Evolutionary conservation across 2,888 invertebrate species (phyloP).

Genomic region (Hedya salicella): DNA sequence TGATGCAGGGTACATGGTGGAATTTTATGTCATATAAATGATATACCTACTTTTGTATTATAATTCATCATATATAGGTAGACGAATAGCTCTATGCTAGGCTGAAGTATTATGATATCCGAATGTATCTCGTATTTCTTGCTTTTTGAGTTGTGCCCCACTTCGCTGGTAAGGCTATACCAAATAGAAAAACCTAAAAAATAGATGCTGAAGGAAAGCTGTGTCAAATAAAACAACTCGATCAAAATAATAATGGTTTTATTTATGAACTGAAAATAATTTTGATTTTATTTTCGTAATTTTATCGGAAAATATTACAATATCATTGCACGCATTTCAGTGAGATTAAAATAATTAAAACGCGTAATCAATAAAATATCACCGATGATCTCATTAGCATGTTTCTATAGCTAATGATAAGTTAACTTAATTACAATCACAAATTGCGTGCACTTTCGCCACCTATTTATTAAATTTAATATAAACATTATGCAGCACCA

Average conservation of each 20-base stretch:
- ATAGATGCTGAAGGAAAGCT: not conserved
- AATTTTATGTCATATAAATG: too few species aligned
- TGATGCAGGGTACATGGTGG: too few species aligned
- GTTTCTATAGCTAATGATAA: not conserved
- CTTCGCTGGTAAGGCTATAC: too few species aligned
- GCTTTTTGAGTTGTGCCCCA: too few species aligned
- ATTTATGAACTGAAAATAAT: conserved; percentile 52
- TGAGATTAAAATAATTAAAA: conserved; percentile 3
- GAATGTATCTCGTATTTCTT: too few species aligned
- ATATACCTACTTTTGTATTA: too few species aligned
- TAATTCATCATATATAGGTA: too few species aligned
- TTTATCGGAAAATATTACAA: conserved; percentile 15
- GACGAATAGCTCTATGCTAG: too few species aligned
- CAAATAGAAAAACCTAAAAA: conserved; percentile 1
- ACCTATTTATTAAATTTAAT: not conserved
- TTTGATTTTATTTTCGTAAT: conserved; percentile 39
- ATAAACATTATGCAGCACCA: conserved; percentile 13
- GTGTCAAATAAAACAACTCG: not conserved
- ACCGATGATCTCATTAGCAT: not conserved
- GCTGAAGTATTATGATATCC: too few species aligned
- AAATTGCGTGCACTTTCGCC: not conserved
- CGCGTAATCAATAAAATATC: conserved; percentile 16
- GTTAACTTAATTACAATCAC: conserved; percentile 16
- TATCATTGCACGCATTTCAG: not conserved
- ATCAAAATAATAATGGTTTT: conserved; percentile 10